Evolutionary conservation across 2,113 vertebrate genomes (phyloP).

Genomic region (Phaetusa simplex): DNA sequence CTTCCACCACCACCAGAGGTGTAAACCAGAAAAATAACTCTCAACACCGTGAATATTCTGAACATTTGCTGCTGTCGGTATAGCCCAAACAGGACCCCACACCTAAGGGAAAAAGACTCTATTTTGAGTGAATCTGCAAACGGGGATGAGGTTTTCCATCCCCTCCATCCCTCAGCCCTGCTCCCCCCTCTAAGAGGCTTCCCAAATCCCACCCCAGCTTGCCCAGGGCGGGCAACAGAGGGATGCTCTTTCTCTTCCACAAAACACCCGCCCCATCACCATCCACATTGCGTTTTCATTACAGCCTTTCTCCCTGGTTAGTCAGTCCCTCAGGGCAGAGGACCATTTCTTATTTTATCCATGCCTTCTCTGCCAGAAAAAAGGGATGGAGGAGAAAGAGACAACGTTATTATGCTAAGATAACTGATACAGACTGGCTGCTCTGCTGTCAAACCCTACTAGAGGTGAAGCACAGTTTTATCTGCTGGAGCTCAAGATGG

Average conservation of each 20-base stretch:
- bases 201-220: neutral
- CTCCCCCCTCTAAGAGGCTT: neutral
- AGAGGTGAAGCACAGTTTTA: neutral
- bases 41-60: neutral
- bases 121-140: neutral
- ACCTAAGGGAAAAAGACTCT: neutral
- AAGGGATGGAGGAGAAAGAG: neutral
- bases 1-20: neutral
- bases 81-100: neutral
- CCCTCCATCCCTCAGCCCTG: neutral
- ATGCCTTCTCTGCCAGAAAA: neutral
- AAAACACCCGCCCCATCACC: neutral
- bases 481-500: fast-evolving
- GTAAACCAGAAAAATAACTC: neutral
- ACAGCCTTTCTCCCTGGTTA: neutral
- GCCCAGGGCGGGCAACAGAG: neutral
- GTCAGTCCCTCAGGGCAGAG: neutral
- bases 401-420: fast-evolving
- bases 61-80: neutral
- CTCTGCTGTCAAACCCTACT: neutral
- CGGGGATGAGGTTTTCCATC: neutral
- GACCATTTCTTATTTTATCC: neutral
- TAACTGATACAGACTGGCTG: neutral
- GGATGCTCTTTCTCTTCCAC: neutral
- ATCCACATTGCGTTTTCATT: neutral